Percentiles rank a stretch among this genome's conserved stretches.
These are phyloP conservation scores for Caranx melampygus DNA, from an alignment of 2,113 vertebrate genomes.

Conservation along the genomic window DNA sequence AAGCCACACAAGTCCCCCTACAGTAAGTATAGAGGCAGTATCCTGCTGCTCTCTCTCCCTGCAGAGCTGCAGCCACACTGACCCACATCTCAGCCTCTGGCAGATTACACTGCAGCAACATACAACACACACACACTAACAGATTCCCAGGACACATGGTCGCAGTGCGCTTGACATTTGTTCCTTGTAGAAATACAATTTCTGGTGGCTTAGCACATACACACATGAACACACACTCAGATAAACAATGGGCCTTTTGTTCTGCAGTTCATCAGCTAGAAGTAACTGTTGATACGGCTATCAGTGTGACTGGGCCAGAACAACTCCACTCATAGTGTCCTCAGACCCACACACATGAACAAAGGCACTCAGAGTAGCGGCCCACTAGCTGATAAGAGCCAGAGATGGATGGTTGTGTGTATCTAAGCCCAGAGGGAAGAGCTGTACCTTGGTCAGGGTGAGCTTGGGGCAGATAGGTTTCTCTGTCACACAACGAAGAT, in stretches of 20 bases:
- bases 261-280: conserved; percentile 62
- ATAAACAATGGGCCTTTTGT: conserved; percentile 65
- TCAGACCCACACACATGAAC: conserved; percentile 41
- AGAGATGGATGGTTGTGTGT: conserved; percentile 47
- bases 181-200: conserved; percentile 56
- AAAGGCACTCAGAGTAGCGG: conserved; percentile 41
- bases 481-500: conserved; percentile 39
- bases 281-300: conserved; percentile 68
- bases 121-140: conserved; percentile 7
- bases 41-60: conserved; percentile 28
- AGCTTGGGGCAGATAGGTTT: conserved; percentile 45
- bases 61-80: conserved; percentile 56
- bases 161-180: conserved; percentile 40
- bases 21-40: conserved; percentile 23
- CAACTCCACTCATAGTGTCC: conserved; percentile 53
- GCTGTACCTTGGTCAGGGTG: conserved; percentile 48
- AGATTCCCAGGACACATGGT: conserved; percentile 23
- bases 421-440: background rate
- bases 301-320: conserved; percentile 57
- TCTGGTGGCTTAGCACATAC: conserved; percentile 53
- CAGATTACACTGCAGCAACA: conserved; percentile 64
- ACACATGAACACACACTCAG: conserved; percentile 2
- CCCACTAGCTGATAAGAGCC: conserved; percentile 60
- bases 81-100: conserved; percentile 70
- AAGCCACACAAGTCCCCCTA: background rate